Base-by-base conservation (phyloP, 2,888 invertebrate genomes). In the Ectropis crepuscularia region DNA sequence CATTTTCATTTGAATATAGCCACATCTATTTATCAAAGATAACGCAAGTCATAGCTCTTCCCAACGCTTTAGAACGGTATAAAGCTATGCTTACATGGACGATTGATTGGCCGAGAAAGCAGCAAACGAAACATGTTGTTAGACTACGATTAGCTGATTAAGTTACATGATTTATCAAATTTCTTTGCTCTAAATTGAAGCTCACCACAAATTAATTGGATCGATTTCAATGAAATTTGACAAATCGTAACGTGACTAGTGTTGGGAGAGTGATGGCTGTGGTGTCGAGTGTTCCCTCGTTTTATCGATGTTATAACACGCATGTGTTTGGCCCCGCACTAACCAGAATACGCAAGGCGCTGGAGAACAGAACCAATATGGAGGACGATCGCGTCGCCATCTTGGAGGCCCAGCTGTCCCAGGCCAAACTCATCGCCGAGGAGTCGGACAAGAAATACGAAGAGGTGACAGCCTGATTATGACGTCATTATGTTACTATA, bases 391-490 rank as follows among this genome's bases (percentile, higher is more conserved):
- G 99, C 90, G 98, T 99, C 92, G 96, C 97, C 90, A 96, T 97
- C 87, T 95, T 99, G 95, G 99, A 99, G 94, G 96, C 97, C 81
- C 99, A 99, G 94, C 96, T 99, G 89, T 95, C 99, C 80, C 99
- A 99, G 94, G 99, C 99, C 89, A 99, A 99, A 95, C 96, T 98
- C 94, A 99, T 99, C 94, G 99, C 99, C 77, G 99, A 99, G 94
- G 99, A 99, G 94, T 98, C 99, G 79, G 99, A 99, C 95, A 98
- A 99, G 94, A 99, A 99, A 97, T 99, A 99, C 93, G 99, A 99
- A 96, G 99, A 99, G 99, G 99, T 99, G 93, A 94, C 89, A 78
- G 82, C 67, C 82, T 81, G 72, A 68, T 75, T 73, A 77, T 76
- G 72, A 73, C 77, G 73, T 75, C 76, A 69, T 68, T 51, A 42